Evolutionary conservation across 2,797 vertebrate species (phyloP).

Genomic region (Pseudochaenichthys georgianus): DNA sequence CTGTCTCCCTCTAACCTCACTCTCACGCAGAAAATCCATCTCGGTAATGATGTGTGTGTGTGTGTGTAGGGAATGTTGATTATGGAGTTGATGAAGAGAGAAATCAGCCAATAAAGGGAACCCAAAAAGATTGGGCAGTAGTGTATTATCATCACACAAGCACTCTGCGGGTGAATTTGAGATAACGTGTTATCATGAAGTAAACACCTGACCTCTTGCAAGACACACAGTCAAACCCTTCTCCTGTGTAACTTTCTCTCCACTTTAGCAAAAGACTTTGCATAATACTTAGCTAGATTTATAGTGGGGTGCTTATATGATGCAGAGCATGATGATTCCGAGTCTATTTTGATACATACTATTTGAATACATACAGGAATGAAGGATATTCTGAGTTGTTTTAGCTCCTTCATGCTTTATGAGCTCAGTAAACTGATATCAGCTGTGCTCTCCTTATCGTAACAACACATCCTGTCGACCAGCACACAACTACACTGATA

Average conservation of each 20-base stretch:
- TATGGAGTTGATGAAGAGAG: slow-evolving; percentile 61
- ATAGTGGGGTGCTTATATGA: background rate
- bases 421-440: slow-evolving; percentile 60
- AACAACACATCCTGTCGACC: slow-evolving; percentile 19
- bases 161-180: slow-evolving; percentile 22
- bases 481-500: slow-evolving; percentile 25
- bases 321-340: slow-evolving; percentile 15
- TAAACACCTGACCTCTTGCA: slow-evolving; percentile 46
- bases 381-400: slow-evolving; percentile 29
- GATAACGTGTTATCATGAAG: slow-evolving; percentile 57
- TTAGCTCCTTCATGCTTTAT: slow-evolving; percentile 67
- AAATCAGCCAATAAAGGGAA: slow-evolving; percentile 55
- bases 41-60: slow-evolving; percentile 64
- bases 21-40: slow-evolving; percentile 65
- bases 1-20: slow-evolving; percentile 30
- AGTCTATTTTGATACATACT: background rate
- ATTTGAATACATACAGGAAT: background rate
- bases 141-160: slow-evolving; percentile 51
- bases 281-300: slow-evolving; percentile 13
- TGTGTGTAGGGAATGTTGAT: slow-evolving; percentile 59
- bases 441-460: slow-evolving; percentile 48
- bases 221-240: slow-evolving; percentile 42
- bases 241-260: slow-evolving; percentile 19
- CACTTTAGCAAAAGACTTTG: slow-evolving; percentile 18
- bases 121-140: slow-evolving; percentile 39